Evolutionary conservation across 2,888 invertebrate species (phyloP).

Genomic region (Ryuthela nishihirai): DNA sequence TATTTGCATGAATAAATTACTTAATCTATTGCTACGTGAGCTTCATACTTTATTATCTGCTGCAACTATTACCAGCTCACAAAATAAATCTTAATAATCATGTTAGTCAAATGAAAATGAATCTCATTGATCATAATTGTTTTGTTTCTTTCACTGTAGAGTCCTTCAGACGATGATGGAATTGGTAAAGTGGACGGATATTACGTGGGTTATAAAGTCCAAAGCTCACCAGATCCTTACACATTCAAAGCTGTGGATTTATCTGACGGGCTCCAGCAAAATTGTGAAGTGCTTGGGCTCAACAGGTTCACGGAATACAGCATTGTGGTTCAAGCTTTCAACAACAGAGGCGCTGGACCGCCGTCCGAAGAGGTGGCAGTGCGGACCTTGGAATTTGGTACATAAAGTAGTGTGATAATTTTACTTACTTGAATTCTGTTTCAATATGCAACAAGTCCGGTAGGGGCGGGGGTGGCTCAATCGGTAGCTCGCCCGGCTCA

Average conservation of each 20-base stretch:
- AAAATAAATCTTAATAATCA: too few species aligned
- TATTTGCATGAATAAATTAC: too few species aligned
- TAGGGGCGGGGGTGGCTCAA: too few species aligned
- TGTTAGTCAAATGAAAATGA: too few species aligned
- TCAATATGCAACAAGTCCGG: too few species aligned
- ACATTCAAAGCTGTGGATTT: slow-evolving; percentile 46
- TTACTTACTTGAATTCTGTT: too few species aligned
- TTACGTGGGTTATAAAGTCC: slow-evolving; percentile 50
- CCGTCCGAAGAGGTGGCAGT: slow-evolving; percentile 37
- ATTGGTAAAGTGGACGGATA: slow-evolving; percentile 51
- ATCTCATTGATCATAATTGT: too few species aligned
- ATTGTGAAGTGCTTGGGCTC: slow-evolving; percentile 17
- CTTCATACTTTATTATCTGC: too few species aligned
- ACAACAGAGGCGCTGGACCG: slow-evolving; percentile 41
- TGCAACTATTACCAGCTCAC: too few species aligned
- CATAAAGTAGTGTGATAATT: too few species aligned
- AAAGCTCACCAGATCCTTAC: slow-evolving; percentile 47
- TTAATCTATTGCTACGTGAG: too few species aligned
- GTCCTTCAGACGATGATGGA: slow-evolving; percentile 45
- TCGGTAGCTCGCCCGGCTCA: too few species aligned
- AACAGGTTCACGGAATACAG: slow-evolving; percentile 45
- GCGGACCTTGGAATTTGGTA: slow-evolving; percentile 36
- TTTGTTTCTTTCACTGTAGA: slow-evolving; percentile 42
- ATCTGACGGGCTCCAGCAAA: slow-evolving; percentile 7
- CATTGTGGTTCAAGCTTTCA: slow-evolving; percentile 40